Conservation (phyloP, 2,797 vertebrate species). For the Danio albolineatus region DNA sequence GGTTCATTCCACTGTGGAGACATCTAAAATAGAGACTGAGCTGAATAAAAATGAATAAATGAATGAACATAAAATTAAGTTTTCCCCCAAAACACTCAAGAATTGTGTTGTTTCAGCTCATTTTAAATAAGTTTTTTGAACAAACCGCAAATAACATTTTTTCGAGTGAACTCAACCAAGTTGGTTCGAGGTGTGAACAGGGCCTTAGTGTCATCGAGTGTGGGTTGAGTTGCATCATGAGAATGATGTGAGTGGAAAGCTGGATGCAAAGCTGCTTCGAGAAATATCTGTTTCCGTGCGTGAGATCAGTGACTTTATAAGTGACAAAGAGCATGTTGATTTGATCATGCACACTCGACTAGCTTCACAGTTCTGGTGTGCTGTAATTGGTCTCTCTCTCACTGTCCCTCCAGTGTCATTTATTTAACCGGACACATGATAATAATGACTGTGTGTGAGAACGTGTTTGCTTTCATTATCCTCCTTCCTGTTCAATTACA, state of each 20-base stretch:
- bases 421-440: constrained; percentile 28
- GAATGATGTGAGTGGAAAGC: constrained; percentile 5
- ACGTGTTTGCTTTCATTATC: constrained; percentile 44
- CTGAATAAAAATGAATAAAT: too few relatives aligned
- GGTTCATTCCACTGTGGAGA: too few relatives aligned
- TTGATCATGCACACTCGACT: constrained; percentile 27
- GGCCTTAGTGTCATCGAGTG: background rate
- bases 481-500: constrained; percentile 45
- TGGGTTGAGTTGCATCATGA: constrained; percentile 11
- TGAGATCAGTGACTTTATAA: constrained; percentile 14
- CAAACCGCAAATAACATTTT: too few relatives aligned
- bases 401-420: constrained; percentile 20
- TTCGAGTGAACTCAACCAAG: too few relatives aligned
- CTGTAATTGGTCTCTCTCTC: constrained; percentile 12
- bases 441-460: constrained; percentile 30
- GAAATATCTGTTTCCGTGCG: constrained; percentile 4
- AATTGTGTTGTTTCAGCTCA: too few relatives aligned
- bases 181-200: too few relatives aligned
- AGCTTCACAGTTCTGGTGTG: constrained; percentile 12
- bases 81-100: too few relatives aligned
- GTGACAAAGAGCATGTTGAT: constrained; percentile 20
- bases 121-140: too few relatives aligned
- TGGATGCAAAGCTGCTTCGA: background rate
- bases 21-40: too few relatives aligned
- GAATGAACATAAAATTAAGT: too few relatives aligned